A percentile compares a stretch with the other conserved stretches of the same genome.
Evolutionary conservation across 2,797 vertebrate genomes (phyloP).

Genomic region (Peromyscus eremicus): DNA sequence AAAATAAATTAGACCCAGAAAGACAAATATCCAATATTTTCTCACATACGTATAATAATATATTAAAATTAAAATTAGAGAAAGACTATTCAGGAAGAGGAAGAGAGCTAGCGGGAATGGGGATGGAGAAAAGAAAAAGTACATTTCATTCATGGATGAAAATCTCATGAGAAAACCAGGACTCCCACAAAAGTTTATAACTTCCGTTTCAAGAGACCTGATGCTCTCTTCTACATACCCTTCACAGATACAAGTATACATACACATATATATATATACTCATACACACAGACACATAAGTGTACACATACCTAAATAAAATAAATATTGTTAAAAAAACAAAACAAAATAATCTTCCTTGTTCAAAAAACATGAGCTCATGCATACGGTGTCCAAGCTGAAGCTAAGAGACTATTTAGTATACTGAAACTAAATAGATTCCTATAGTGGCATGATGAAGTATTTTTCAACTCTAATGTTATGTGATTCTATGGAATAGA

Average conservation of each 20-base stretch:
- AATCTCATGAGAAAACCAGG: neutral
- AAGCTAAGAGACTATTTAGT: neutral
- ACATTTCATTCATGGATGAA: neutral
- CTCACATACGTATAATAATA: neutral
- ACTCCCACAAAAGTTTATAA: neutral
- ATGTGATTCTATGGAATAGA: neutral
- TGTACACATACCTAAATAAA: neutral
- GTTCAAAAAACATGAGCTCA: neutral
- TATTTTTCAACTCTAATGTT: conserved; percentile 10
- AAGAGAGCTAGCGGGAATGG: neutral
- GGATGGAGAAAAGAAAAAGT: neutral
- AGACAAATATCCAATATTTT: neutral
- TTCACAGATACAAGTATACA: neutral
- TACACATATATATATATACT: neutral
- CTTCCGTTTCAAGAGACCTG: neutral
- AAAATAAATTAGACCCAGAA: neutral
- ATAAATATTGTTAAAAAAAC: neutral
- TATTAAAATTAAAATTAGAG: neutral
- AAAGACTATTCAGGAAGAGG: neutral
- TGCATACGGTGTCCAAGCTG: neutral
- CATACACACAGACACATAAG: neutral
- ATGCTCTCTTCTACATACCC: neutral
- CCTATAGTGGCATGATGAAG: neutral
- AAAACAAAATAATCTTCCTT: neutral
- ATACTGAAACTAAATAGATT: neutral